Base-by-base conservation (phyloP, 2,888 invertebrate genomes). In the Melieria omissa region DNA sequence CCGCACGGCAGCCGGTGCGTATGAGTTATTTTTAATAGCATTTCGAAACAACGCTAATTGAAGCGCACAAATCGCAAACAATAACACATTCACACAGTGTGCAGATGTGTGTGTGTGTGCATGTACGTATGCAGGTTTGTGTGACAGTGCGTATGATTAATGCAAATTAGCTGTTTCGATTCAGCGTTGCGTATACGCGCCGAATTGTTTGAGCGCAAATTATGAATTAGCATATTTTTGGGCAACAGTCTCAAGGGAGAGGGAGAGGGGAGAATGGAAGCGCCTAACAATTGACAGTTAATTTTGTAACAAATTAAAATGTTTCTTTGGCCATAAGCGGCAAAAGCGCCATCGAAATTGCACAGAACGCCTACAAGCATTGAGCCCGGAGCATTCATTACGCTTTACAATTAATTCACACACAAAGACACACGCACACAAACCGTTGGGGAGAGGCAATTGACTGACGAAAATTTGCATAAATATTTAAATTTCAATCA, bases 401-500 rank as follows among this genome's bases (percentile, higher is more conserved):
- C 2, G 1, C 29, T 29, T 29, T 29, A 29, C 29, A 29, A 29
- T 29, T 29, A 60, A 44, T 60, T 60, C 41, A 16, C 41, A 41
- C 65, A 54, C n/a, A 1, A 57, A 66, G 66, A 47, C 58, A 46
- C 29, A 58, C 29, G 29, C 46, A 62, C 57, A 49, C 42, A 60
- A 65, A 67, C 52, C 47, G 64, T 14, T 65, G 62, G 65, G 62
- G 47, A 61, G 70, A 67, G 67, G 72, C 70, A 72, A 70, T 68
- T 71, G 60, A 65, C 61, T 9, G 62, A 62, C 54, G 46, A 65
- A 65, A 54, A 72, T 69, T 71, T 68, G 55, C 63, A 71, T 74
- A 61, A 74, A 77, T 76, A 74, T 75, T 77, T 76, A 74, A 77
- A 75, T 73, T 75, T 74, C 72, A 77, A 77, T 76, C 73, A 74